Conservation (phyloP, 2,113 vertebrate species). For the Loxodonta africana region DNA sequence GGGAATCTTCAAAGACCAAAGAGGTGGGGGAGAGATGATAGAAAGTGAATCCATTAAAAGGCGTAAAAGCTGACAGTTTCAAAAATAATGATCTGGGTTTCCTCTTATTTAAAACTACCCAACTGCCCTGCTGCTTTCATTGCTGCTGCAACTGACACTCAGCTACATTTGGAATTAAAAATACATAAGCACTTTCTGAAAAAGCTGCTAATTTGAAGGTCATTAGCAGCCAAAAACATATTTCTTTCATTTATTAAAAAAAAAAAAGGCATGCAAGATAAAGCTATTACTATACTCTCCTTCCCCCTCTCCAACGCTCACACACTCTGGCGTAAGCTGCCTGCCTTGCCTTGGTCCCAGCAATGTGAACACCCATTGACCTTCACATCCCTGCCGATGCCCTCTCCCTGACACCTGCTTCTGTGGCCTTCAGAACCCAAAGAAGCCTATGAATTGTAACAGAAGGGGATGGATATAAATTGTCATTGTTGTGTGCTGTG, state of each 20-base stretch:
- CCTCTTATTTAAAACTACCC: constrained; percentile 89
- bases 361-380: constrained; percentile 32
- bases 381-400: constrained; percentile 61
- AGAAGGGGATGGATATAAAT: background rate
- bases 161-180: constrained; percentile 90
- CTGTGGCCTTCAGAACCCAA: background rate
- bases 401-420: constrained; percentile 54
- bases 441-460: background rate
- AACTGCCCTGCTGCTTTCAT: constrained; percentile 88
- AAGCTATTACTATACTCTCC: constrained; percentile 80
- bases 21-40: constrained; percentile 57
- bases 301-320: background rate
- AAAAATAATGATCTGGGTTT: constrained; percentile 86
- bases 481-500: background rate
- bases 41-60: constrained; percentile 79
- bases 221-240: constrained; percentile 88
- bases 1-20: constrained; percentile 74
- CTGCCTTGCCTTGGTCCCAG: constrained; percentile 58
- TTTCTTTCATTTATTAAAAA: constrained; percentile 80
- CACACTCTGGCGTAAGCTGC: background rate
- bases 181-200: constrained; percentile 89
- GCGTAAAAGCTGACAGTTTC: constrained; percentile 83
- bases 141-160: constrained; percentile 85
- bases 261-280: constrained; percentile 79
- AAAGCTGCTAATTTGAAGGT: constrained; percentile 92